Percentiles rank a stretch among this genome's conserved stretches.
These are phyloP conservation scores for Liparis tanakae DNA, from an alignment of 2,797 vertebrate species.

Conservation along the genomic window DNA sequence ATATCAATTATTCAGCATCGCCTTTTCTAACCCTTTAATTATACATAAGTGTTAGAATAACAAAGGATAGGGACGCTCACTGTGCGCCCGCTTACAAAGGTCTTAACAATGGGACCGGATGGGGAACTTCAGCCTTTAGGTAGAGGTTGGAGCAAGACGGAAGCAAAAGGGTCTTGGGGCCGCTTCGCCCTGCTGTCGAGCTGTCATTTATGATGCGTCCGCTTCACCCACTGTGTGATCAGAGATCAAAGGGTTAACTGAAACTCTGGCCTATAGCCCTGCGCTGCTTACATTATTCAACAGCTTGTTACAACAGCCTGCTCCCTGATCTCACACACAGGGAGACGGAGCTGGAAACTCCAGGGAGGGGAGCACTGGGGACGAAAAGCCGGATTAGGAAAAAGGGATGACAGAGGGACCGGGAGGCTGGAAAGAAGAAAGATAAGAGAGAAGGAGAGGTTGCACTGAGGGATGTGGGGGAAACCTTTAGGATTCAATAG, in stretches of 20 bases:
- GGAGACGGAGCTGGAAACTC: constrained; percentile 67
- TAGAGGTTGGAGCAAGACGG: constrained; percentile 36
- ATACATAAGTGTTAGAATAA: constrained; percentile 83
- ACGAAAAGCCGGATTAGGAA: constrained; percentile 69
- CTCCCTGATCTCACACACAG: constrained; percentile 74
- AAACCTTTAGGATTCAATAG: constrained; percentile 36
- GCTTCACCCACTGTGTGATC: constrained; percentile 73
- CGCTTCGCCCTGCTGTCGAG: constrained; percentile 57
- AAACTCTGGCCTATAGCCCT: constrained; percentile 73
- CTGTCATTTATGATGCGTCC: constrained; percentile 71
- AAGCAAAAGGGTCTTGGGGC: constrained; percentile 55
- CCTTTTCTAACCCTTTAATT: constrained; percentile 83
- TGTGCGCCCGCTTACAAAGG: constrained; percentile 60
- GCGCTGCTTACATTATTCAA: constrained; percentile 81
- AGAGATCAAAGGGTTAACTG: constrained; percentile 81
- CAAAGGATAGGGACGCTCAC: constrained; percentile 59
- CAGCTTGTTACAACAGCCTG: constrained; percentile 79
- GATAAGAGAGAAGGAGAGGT: constrained; percentile 51
- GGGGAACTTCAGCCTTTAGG: constrained; percentile 62
- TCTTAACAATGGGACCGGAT: constrained; percentile 66
- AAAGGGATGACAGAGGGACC: constrained; percentile 55
- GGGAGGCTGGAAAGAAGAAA: constrained; percentile 52
- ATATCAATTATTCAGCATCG: constrained; percentile 83
- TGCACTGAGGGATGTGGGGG: constrained; percentile 38
- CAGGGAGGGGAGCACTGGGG: constrained; percentile 59